A percentile compares a stretch with the other conserved stretches of the same genome.
Conservation (phyloP, 2,888 invertebrate genomes). For the Drosophila borborema region DNA sequence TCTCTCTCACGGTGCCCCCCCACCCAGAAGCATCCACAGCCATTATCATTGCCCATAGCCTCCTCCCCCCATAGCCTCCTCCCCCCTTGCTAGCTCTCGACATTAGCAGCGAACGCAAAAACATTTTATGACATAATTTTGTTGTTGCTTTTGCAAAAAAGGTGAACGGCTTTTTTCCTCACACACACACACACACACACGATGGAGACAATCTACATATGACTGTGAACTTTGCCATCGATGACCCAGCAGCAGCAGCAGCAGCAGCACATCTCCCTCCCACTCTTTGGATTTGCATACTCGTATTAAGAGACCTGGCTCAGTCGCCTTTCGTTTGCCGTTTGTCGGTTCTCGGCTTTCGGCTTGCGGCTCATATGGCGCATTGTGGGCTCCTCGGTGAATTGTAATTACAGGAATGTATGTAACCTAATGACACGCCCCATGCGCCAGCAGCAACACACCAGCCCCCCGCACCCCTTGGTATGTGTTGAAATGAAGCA, state of each 20-base stretch:
- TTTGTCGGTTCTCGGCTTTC: slow-evolving; percentile 4
- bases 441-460: slow-evolving; percentile 27
- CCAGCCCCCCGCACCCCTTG: not conserved
- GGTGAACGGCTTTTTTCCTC: slow-evolving; percentile 34
- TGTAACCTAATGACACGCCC: slow-evolving; percentile 76
- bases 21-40: too few species aligned
- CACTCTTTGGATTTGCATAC: slow-evolving; percentile 44
- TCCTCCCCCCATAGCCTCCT: not conserved
- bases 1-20: not conserved
- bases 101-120: slow-evolving; percentile 62
- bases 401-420: slow-evolving; percentile 78
- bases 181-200: not conserved
- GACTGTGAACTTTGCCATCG: slow-evolving; percentile 56
- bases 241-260: slow-evolving; percentile 43
- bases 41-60: too few species aligned
- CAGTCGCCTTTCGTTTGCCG: slow-evolving; percentile 18
- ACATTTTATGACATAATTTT: slow-evolving; percentile 78
- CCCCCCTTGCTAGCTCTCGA: slow-evolving; percentile 21
- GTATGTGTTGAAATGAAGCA: slow-evolving; percentile 32
- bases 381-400: slow-evolving; percentile 64
- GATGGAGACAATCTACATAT: slow-evolving; percentile 48
- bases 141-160: slow-evolving; percentile 58
- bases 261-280: not conserved
- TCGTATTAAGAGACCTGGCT: slow-evolving; percentile 20
- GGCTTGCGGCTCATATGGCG: slow-evolving; percentile 28